Percentiles rank a stretch among this genome's conserved stretches.
These are phyloP conservation scores for Pseudococcus viburni DNA, from an alignment of 2,888 invertebrate genomes.

Conservation along the genomic window DNA sequence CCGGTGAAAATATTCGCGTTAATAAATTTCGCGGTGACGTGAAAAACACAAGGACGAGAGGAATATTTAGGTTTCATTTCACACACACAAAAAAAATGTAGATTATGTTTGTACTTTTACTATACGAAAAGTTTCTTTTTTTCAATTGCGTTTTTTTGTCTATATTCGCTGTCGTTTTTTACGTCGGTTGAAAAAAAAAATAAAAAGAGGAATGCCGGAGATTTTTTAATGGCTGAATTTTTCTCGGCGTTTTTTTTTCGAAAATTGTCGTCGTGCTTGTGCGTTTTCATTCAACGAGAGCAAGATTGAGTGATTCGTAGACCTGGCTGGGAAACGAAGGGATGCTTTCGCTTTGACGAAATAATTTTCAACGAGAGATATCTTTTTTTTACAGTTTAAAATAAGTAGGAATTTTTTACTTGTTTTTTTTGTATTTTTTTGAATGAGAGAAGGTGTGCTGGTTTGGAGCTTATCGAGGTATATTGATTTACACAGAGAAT, in stretches of 20 bases:
- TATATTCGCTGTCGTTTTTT: not conserved
- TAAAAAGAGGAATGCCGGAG: slow-evolving; percentile 3
- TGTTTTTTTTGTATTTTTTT: too few species aligned
- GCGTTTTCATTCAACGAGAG: not conserved
- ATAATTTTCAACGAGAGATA: not conserved
- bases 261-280: not conserved
- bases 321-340: not conserved
- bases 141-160: not conserved
- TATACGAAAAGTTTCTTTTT: not conserved
- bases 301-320: slow-evolving; percentile 26
- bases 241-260: not conserved
- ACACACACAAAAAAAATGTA: too few species aligned
- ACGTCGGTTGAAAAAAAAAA: not conserved
- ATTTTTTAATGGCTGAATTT: slow-evolving; percentile 10
- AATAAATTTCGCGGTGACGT: slow-evolving; percentile 32
- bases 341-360: not conserved
- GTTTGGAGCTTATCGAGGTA: too few species aligned
- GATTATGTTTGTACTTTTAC: not conserved
- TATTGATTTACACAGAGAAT: too few species aligned
- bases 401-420: not conserved
- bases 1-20: not conserved
- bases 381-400: not conserved
- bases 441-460: too few species aligned
- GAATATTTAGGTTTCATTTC: slow-evolving; percentile 11
- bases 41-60: not conserved